A percentile compares a stretch with the other conserved stretches of the same genome.
Conservation (phyloP, 2,797 vertebrate genomes). For the Manis crassicaudata region DNA sequence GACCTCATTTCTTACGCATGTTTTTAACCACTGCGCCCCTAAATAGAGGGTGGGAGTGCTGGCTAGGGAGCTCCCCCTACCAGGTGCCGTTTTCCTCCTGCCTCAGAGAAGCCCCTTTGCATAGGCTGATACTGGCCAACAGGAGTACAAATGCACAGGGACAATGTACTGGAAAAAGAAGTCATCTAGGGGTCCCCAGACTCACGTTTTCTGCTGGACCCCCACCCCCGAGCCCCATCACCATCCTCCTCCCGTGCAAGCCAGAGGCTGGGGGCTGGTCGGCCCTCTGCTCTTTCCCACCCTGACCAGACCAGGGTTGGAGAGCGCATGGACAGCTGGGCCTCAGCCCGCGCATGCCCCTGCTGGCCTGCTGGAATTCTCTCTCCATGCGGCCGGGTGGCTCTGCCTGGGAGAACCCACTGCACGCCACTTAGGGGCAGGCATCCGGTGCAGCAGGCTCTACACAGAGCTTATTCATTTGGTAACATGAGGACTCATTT, state of each 20-base stretch:
- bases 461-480: background rate
- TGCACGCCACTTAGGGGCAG: background rate
- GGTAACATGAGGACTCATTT: slow-evolving; percentile 22
- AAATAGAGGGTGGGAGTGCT: background rate
- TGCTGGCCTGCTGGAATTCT: background rate
- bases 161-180: background rate
- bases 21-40: background rate
- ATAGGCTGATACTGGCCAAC: too few relatives aligned
- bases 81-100: too few relatives aligned
- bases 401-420: background rate
- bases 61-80: background rate
- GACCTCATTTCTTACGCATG: background rate
- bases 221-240: fast-evolving
- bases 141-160: background rate
- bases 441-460: background rate
- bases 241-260: background rate
- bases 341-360: background rate
- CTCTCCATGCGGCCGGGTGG: background rate
- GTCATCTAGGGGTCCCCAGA: background rate
- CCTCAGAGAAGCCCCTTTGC: background rate
- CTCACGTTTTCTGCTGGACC: background rate
- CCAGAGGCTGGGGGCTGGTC: fast-evolving
- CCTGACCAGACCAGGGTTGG: background rate
- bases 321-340: fast-evolving
- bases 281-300: background rate